phyloP scores from a whole-genome alignment of 2,797 vertebrate species.

The Coracias cyanogaster region DNA sequence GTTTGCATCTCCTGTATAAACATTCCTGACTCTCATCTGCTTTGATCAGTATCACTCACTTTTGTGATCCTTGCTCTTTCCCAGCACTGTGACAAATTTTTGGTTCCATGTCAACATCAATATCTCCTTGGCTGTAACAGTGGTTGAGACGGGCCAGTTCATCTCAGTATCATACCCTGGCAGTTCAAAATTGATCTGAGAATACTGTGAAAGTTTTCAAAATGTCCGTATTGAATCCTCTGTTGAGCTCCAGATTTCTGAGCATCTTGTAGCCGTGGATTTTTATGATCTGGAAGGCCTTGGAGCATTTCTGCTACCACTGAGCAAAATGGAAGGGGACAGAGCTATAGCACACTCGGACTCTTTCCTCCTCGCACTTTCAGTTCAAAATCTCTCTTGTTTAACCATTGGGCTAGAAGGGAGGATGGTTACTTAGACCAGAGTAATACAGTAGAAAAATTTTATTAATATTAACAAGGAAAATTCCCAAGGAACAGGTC shows the following conservation, averaged over 20 bases:
- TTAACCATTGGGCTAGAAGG: neutral
- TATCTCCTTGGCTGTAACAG: neutral
- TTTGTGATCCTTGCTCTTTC: neutral
- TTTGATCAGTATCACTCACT: slow-evolving; percentile 67
- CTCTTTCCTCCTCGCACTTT: neutral
- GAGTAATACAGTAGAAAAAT: neutral
- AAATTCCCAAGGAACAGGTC: neutral
- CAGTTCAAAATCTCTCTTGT: neutral
- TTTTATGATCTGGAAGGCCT: neutral
- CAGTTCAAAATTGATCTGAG: neutral
- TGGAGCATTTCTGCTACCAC: neutral
- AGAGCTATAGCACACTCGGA: neutral
- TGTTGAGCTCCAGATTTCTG: neutral
- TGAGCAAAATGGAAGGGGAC: neutral
- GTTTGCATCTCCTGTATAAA: slow-evolving; percentile 32
- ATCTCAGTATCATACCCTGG: neutral
- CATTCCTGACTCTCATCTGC: slow-evolving; percentile 64
- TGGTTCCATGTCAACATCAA: slow-evolving; percentile 2
- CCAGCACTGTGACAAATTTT: neutral
- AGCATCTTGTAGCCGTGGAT: neutral
- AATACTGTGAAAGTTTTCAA: neutral
- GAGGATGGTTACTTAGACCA: neutral
- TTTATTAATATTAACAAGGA: neutral
- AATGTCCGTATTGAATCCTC: accelerated
- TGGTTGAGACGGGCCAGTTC: neutral